A percentile compares a stretch with the other conserved stretches of the same genome.
Evolutionary conservation across 2,888 invertebrate species (phyloP).

Genomic region (Sarcophaga variegata): DNA sequence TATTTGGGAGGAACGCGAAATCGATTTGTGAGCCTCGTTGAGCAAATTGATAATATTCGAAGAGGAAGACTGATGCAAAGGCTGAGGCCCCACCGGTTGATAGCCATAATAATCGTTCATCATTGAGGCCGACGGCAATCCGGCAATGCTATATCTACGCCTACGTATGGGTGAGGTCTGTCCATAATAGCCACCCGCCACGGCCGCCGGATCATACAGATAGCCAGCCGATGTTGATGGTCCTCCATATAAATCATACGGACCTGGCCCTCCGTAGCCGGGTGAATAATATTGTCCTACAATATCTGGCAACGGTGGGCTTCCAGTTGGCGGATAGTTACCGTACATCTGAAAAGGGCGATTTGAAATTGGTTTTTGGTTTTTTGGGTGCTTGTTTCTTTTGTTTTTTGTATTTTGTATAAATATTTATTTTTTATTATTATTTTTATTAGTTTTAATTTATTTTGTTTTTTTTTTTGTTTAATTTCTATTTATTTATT

Average conservation of each 20-base stretch:
- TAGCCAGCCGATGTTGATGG: slow-evolving; percentile 77
- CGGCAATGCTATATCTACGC: slow-evolving; percentile 81
- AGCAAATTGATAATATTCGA: slow-evolving; percentile 81
- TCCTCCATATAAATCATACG: slow-evolving; percentile 77
- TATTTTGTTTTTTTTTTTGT: slow-evolving; percentile 5
- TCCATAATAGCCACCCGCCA: slow-evolving; percentile 69
- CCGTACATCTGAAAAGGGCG: slow-evolving; percentile 83
- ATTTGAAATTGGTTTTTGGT: slow-evolving; percentile 78
- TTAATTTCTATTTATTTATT: slow-evolving; percentile 58
- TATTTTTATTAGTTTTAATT: not conserved
- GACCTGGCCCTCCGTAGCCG: slow-evolving; percentile 68
- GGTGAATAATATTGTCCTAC: slow-evolving; percentile 79
- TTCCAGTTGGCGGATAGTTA: slow-evolving; percentile 80
- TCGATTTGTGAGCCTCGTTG: slow-evolving; percentile 82
- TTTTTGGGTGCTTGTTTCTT: slow-evolving; percentile 60
- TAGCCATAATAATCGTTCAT: slow-evolving; percentile 81
- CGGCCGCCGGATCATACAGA: slow-evolving; percentile 76
- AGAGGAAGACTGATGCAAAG: slow-evolving; percentile 78
- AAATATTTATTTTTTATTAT: slow-evolving; percentile 49
- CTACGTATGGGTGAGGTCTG: slow-evolving; percentile 79
- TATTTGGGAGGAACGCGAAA: slow-evolving; percentile 82
- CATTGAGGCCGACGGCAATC: slow-evolving; percentile 81
- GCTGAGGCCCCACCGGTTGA: slow-evolving; percentile 74
- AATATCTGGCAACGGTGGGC: slow-evolving; percentile 81
- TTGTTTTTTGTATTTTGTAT: slow-evolving; percentile 41